These are phyloP conservation scores for Sciurus niger DNA, from an alignment of 2,113 vertebrate species.

Conservation along the genomic window DNA sequence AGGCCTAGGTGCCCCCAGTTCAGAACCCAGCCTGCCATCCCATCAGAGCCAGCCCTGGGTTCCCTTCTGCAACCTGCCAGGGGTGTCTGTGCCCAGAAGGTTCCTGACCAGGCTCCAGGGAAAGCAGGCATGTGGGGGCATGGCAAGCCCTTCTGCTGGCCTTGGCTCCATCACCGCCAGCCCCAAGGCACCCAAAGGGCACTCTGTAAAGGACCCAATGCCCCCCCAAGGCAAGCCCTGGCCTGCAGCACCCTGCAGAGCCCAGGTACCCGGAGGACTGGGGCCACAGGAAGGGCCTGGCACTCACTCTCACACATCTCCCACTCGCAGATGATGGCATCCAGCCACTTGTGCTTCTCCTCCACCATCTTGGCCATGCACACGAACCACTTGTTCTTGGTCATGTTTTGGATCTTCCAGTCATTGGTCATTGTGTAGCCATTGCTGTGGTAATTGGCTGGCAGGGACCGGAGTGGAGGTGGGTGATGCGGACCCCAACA, in stretches of 20 bases:
- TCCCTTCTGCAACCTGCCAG: background rate
- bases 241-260: too few species aligned
- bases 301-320: slow-evolving; percentile 99
- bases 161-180: background rate
- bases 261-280: fast-evolving
- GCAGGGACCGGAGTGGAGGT: slow-evolving; percentile 12
- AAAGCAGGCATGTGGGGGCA: too few species aligned
- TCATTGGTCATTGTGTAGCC: slow-evolving; percentile 99
- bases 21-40: background rate
- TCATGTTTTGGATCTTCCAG: slow-evolving; percentile 99
- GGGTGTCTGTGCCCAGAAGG: background rate
- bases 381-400: slow-evolving; percentile 99
- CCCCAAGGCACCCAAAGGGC: background rate
- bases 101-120: background rate
- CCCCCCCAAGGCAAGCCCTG: background rate
- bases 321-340: slow-evolving; percentile 97
- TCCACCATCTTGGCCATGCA: slow-evolving; percentile 98
- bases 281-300: background rate
- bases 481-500: background rate
- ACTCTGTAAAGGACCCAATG: background rate
- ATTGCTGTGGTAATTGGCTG: slow-evolving; percentile 99
- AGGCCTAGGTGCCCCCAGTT: background rate
- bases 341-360: slow-evolving; percentile 99
- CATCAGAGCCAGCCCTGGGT: background rate
- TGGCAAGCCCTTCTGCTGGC: background rate